Percentiles rank a stretch among this genome's conserved stretches.
Evolutionary conservation across 2,888 invertebrate genomes (phyloP).

Genomic region (Lycophotia porphyrea): DNA sequence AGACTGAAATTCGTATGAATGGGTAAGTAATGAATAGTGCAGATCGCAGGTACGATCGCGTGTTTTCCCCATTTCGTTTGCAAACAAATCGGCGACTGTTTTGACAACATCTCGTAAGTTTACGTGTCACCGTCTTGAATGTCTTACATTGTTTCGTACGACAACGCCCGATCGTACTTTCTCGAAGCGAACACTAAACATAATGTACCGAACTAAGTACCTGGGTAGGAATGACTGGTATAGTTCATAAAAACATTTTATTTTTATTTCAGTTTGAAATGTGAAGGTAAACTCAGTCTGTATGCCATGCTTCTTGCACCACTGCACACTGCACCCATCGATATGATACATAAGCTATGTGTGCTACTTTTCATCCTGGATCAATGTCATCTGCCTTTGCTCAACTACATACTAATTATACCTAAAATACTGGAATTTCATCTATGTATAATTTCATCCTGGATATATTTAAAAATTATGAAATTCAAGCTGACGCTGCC

Average conservation of each 20-base stretch:
- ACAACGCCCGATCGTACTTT: not conserved
- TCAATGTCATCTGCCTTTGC: not conserved
- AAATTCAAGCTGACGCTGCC: too few relatives aligned
- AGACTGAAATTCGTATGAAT: not conserved
- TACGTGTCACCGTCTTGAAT: constrained; percentile 25
- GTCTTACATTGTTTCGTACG: constrained; percentile 38
- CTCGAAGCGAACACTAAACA: constrained; percentile 13
- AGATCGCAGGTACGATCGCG: not conserved
- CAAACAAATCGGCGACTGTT: constrained; percentile 39
- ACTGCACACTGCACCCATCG: not conserved
- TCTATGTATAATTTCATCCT: too few relatives aligned
- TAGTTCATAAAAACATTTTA: not conserved
- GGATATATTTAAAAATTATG: not conserved
- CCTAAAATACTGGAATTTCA: not conserved
- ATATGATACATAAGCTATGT: not conserved
- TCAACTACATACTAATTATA: not conserved
- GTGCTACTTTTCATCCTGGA: not conserved
- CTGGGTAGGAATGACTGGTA: not conserved
- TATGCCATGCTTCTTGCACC: not conserved
- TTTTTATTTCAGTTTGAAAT: not conserved
- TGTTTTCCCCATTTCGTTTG: constrained; percentile 6
- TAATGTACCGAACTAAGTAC: not conserved
- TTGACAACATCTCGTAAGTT: constrained; percentile 53
- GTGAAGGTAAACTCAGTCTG: not conserved
- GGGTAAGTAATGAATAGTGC: too few relatives aligned